Conservation (phyloP, 2,113 vertebrate genomes). For the Phylloscopus whistleri region DNA sequence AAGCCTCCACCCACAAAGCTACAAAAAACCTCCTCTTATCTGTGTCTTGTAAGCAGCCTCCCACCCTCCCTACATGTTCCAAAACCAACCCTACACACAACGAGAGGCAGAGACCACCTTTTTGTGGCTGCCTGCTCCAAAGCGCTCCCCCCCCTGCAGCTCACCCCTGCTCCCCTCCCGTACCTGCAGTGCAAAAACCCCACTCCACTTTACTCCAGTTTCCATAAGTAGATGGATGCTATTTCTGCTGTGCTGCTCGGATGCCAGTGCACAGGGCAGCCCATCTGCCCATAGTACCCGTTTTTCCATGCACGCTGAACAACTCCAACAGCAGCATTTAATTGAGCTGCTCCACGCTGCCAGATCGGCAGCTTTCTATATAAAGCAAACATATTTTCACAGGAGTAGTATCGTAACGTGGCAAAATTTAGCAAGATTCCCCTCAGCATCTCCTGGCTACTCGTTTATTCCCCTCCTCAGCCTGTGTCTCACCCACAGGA, state of each 20-base stretch:
- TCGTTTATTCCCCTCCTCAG: neutral
- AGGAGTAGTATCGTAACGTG: neutral
- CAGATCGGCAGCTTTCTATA: slow-evolving; percentile 19
- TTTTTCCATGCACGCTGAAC: neutral
- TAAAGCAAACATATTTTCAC: neutral
- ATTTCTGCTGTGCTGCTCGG: slow-evolving; percentile 26
- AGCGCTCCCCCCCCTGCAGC: neutral
- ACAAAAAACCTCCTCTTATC: slow-evolving; percentile 33
- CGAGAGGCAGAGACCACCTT: neutral
- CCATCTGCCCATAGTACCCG: slow-evolving; percentile 35
- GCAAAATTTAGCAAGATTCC: neutral
- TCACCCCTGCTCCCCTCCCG: neutral
- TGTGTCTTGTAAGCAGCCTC: slow-evolving; percentile 15
- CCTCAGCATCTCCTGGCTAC: neutral
- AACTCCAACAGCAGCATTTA: slow-evolving; percentile 37
- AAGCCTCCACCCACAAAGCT: slow-evolving; percentile 30
- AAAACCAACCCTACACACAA: neutral
- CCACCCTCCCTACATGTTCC: neutral
- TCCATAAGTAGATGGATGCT: slow-evolving; percentile 16
- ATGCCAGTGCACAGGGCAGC: slow-evolving; percentile 46
- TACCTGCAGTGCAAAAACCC: neutral
- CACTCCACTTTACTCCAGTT: neutral
- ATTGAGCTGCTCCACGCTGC: slow-evolving; percentile 7
- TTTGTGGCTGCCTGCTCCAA: neutral
- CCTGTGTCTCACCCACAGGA: neutral